Conservation (phyloP, 2,113 vertebrate genomes). For the Emberiza fucata region DNA sequence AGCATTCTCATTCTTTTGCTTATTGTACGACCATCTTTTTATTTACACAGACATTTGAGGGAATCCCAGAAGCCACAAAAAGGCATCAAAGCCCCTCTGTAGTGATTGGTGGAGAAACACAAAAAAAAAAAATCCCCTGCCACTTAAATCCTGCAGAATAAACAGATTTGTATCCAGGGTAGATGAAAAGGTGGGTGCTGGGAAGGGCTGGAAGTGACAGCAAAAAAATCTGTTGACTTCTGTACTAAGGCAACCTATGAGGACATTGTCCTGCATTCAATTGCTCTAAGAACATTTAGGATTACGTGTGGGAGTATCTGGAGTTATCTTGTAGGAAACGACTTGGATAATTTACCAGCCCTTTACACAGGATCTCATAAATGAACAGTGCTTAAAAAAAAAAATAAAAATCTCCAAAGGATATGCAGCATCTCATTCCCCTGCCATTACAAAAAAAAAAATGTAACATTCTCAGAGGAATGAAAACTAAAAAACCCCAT, state of each 20-base stretch:
- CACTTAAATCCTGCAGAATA: neutral
- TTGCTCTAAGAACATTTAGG: neutral
- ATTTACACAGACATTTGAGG: fast-evolving
- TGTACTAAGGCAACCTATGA: neutral
- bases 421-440: neutral
- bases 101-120: neutral
- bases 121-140: neutral
- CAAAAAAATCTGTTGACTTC: neutral
- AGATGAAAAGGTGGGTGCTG: neutral
- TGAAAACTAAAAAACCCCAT: neutral
- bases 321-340: neutral
- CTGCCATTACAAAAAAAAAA: fast-evolving
- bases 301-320: neutral
- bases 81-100: neutral
- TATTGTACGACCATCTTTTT: neutral
- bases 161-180: neutral
- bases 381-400: neutral
- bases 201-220: neutral
- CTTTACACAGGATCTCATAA: neutral
- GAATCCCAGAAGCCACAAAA: neutral
- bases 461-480: neutral
- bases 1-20: neutral
- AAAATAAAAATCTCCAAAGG: neutral
- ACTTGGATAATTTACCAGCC: neutral
- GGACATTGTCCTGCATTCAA: neutral